Conservation (phyloP, 2,888 invertebrate genomes). For the Dolomedes plantarius region DNA sequence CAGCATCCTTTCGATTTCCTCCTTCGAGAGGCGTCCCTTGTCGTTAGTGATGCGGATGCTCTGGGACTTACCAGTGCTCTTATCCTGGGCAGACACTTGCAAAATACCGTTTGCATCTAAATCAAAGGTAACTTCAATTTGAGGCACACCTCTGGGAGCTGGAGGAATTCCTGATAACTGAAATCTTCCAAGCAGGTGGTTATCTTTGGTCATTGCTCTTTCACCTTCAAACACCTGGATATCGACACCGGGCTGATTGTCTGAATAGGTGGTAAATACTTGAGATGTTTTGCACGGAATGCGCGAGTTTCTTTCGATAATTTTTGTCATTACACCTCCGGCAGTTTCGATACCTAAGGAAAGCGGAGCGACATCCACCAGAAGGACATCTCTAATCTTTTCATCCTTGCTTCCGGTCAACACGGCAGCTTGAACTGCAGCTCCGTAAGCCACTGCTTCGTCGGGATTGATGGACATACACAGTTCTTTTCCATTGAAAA, state of each 20-base stretch:
- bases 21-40: too few relatives aligned
- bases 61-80: too few relatives aligned
- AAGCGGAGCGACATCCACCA: slow-evolving; percentile 86
- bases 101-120: too few relatives aligned
- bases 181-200: slow-evolving; percentile 82
- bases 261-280: slow-evolving; percentile 92
- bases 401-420: slow-evolving; percentile 78
- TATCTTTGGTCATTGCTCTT: slow-evolving; percentile 92
- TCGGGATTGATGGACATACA: slow-evolving; percentile 87
- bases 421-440: too few relatives aligned
- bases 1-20: too few relatives aligned
- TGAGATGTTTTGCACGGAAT: slow-evolving; percentile 84
- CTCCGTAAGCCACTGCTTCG: slow-evolving; percentile 88
- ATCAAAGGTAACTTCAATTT: too few relatives aligned
- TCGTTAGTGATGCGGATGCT: too few relatives aligned
- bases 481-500: slow-evolving; percentile 84
- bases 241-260: slow-evolving; percentile 92
- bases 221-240: slow-evolving; percentile 89
- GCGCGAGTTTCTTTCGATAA: too few relatives aligned
- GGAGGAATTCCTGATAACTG: slow-evolving; percentile 83
- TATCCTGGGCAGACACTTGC: too few relatives aligned
- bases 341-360: slow-evolving; percentile 81
- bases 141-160: too few relatives aligned
- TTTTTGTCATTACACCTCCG: slow-evolving; percentile 84
- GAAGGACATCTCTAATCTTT: slow-evolving; percentile 85